Conservation (phyloP, 2,888 invertebrate species). For the Harpalus rubripes region DNA sequence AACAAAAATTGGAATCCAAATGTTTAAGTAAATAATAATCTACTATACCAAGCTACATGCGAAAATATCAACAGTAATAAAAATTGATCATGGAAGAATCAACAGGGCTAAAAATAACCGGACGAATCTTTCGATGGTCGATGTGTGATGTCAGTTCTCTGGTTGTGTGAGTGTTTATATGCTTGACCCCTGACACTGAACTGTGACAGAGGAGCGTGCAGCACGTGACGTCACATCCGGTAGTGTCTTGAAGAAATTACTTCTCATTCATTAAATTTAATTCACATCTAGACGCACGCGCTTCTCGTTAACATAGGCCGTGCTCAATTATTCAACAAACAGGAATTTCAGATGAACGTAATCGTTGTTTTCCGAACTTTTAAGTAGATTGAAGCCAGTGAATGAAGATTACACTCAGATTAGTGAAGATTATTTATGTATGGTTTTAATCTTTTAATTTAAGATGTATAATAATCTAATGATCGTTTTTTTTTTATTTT, state of each 20-base stretch:
- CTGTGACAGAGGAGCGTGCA: constrained; percentile 64
- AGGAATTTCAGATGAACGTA: constrained; percentile 38
- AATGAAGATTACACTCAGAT: too few species aligned
- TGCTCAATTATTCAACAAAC: constrained; percentile 37
- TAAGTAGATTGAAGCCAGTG: too few species aligned
- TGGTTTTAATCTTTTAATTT: too few species aligned
- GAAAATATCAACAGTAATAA: too few species aligned
- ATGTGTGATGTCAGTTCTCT: constrained; percentile 5
- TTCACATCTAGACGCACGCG: constrained; percentile 55
- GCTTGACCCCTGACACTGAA: constrained; percentile 64
- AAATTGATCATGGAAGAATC: not conserved
- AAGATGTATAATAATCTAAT: too few species aligned
- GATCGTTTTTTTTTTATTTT: too few species aligned
- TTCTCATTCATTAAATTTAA: constrained; percentile 62
- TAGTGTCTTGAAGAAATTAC: constrained; percentile 54
- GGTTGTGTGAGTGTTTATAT: constrained; percentile 39
- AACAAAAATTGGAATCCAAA: too few species aligned
- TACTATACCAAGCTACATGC: too few species aligned
- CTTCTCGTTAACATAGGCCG: constrained; percentile 35
- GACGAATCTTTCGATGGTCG: not conserved
- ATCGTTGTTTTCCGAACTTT: constrained; percentile 10
- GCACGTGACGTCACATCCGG: constrained; percentile 64
- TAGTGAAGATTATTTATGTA: too few species aligned
- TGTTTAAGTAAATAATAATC: too few species aligned
- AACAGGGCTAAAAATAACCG: not conserved